Percentiles rank a stretch among this genome's conserved stretches.
Evolutionary conservation across 2,797 vertebrate species (phyloP).

Genomic region (Ctenopoma kingsleyae): DNA sequence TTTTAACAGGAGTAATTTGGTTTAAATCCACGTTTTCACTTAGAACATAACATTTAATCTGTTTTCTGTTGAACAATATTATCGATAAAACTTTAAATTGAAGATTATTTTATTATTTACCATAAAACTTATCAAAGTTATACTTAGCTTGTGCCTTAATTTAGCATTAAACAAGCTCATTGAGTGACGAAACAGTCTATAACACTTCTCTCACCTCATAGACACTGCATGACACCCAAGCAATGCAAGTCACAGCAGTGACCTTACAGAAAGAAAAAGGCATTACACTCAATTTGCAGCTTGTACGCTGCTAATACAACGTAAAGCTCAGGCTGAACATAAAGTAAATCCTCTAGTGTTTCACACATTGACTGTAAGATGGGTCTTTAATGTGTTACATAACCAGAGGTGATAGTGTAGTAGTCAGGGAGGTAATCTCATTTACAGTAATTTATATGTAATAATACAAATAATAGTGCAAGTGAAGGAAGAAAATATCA

Average conservation of each 20-base stretch:
- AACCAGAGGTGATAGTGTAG: background rate
- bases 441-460: too few relatives aligned
- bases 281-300: background rate
- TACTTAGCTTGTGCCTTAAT: background rate
- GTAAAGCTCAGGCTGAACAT: background rate
- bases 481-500: background rate
- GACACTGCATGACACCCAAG: too few relatives aligned
- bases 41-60: background rate
- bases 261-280: background rate
- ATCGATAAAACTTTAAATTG: background rate
- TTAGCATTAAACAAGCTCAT: background rate
- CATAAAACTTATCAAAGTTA: background rate
- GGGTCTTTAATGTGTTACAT: background rate
- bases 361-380: background rate
- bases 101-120: too few relatives aligned
- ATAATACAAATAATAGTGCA: too few relatives aligned
- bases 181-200: background rate
- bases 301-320: background rate
- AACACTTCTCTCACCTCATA: background rate
- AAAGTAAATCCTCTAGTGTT: background rate
- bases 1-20: constrained; percentile 6
- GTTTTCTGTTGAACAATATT: background rate
- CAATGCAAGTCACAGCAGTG: background rate
- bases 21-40: constrained; percentile 28
- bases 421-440: background rate